Base-by-base conservation (phyloP, 2,797 vertebrate species). In the Chanos chanos region DNA sequence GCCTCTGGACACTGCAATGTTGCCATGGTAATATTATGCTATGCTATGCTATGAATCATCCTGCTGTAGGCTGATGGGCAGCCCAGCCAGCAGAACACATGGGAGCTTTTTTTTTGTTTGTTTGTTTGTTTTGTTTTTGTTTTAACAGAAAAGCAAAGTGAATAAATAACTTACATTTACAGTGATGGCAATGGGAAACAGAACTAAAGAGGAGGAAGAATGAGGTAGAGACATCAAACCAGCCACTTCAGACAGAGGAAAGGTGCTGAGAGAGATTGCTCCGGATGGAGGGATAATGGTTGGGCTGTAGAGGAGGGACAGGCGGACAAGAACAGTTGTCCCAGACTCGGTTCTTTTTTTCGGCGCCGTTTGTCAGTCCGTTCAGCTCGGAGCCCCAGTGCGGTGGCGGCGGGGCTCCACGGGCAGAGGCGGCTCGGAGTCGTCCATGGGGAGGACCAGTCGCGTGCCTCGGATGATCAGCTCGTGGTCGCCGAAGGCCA, bases 401-500 rank as follows among this genome's bases (percentile, higher is more conserved):
- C 83, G 5, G 36, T 70, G 75, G 48, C 61, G 74, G 49, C 61
- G 73, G 55, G 76, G 68, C 68, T 94, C 77, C n/a, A 87, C 89
- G 59, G 50, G 19, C 25, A 95, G 87, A 0, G 93, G 88, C 0
- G 93, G 93, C 82, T 97, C 95, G 0, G 93, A 94, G 81, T 98
- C 94, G 0, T 96, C 94, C 94, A 98, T 96, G 62, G 95, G 95
- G 52, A 98, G 89, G 68, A 98, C 96, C 71, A 99, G 87, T 49
- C 94, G 93, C 0, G 95, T 97, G 7, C 96, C 95, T 51, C 94
- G 86, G 83, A 97, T 94, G 64, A 96, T 91, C 41, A 94, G 90
- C 89, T 98, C 94, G 0, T 94, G 90, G 61, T 97, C 95, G 2
- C 93, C 92, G 9, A 89, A 93, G 0, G 91, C 80, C 9, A 96